These are phyloP conservation scores for Cephus pulcher DNA, from an alignment of 2,888 invertebrate species.

Conservation along the genomic window DNA sequence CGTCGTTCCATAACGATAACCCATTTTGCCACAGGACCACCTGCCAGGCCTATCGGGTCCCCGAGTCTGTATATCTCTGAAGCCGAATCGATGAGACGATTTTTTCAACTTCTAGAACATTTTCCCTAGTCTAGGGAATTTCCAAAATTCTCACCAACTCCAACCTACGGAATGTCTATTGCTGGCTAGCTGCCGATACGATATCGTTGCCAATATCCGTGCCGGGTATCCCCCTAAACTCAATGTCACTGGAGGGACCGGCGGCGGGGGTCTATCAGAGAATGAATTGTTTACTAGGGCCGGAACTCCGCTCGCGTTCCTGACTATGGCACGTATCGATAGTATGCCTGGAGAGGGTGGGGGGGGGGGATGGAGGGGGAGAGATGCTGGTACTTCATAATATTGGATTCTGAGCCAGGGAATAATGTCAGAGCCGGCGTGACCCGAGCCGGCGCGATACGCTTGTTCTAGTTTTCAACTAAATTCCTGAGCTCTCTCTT, in stretches of 20 bases:
- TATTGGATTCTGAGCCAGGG: constrained; percentile 4
- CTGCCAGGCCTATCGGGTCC: not conserved
- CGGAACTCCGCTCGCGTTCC: not conserved
- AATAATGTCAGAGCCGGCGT: not conserved
- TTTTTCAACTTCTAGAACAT: not conserved
- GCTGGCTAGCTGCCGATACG: not conserved
- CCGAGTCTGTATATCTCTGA: not conserved
- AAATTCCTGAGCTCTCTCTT: not conserved
- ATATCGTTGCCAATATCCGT: not conserved
- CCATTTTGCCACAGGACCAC: not conserved
- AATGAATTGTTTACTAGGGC: not conserved
- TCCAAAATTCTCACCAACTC: not conserved
- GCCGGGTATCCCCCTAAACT: not conserved
- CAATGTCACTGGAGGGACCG: not conserved
- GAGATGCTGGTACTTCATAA: constrained; percentile 1
- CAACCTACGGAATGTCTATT: not conserved
- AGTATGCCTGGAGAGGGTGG: not conserved
- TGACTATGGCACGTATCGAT: not conserved
- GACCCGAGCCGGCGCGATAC: constrained; percentile 2
- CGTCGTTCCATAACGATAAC: not conserved
- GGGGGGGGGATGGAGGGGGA: not conserved
- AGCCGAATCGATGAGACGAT: not conserved
- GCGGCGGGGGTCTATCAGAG: not conserved
- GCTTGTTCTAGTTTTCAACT: not conserved
- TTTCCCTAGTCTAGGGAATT: not conserved